phyloP scores from a whole-genome alignment of 1,140 invertebrate species.

The Paraescarpia echinospica region DNA sequence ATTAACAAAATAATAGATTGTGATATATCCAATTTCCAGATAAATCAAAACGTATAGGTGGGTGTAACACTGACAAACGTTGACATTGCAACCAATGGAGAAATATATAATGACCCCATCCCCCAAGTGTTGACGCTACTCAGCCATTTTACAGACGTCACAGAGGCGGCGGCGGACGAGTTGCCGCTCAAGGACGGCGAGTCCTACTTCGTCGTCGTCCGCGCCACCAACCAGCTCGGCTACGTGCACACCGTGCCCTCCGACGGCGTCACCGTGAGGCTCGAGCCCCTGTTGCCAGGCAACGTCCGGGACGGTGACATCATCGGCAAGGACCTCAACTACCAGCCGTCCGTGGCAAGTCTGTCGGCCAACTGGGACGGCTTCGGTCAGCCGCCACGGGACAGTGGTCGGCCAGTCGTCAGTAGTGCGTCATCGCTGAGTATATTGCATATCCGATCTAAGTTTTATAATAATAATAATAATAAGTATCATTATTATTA shows the following conservation, averaged over 20 bases:
- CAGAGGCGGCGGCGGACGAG: constrained; percentile 36
- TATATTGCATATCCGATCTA: neutral
- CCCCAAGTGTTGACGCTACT: no score
- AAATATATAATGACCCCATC: no score
- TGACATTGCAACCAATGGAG: no score
- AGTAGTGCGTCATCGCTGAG: neutral
- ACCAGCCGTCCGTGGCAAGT: constrained; percentile 28
- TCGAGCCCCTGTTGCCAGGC: constrained; percentile 41
- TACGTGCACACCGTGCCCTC: constrained; percentile 36
- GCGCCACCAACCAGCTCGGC: constrained; percentile 38
- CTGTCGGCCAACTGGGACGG: constrained; percentile 43
- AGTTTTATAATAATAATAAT: no score
- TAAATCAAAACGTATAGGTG: no score
- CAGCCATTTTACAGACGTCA: constrained; percentile 30
- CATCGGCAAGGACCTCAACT: constrained; percentile 37
- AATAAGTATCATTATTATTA: neutral
- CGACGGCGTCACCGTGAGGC: constrained; percentile 40
- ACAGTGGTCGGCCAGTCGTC: neutral
- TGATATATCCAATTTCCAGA: no score
- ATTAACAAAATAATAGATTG: no score
- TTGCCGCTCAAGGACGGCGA: constrained; percentile 35
- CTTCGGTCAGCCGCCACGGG: constrained; percentile 33
- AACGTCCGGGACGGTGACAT: constrained; percentile 40
- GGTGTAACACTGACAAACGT: no score
- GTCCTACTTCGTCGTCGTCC: constrained; percentile 37